Base-by-base conservation (phyloP, 2,797 vertebrate species). In the Champsocephalus esox region DNA sequence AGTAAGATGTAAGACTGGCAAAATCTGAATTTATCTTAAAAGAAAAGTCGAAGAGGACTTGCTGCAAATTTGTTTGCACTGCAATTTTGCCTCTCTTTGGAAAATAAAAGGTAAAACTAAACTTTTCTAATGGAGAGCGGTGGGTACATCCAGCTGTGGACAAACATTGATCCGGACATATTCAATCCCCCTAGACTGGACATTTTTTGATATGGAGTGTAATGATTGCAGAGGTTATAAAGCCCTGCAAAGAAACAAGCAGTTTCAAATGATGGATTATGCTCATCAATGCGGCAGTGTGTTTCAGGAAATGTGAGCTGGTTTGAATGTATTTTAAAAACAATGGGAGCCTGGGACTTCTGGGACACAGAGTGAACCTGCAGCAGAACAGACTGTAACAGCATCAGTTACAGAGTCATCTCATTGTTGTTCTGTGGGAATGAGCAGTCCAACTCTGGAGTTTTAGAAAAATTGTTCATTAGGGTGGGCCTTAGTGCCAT, bases 271-370 rank as follows among this genome's bases (percentile, higher is more conserved):
- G 48, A 65, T 56, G 69, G 48, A 71, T 56, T 48, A 57, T 4
- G 41, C 52, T 68, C 44, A 60, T 80, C 45, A 68, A 32, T 43
- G 70, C 43, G 6, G 66, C 54, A 43, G 48, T 8, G 43, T n/a
- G 57, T 66, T 73, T 73, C 21, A 62, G 34, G 14, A 62, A 49
- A 62, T 38, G 51, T 32, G 66, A 43, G 34, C 17, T 46, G 32
- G 58, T 54, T 77, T 66, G 59, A 62, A 60, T 45, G 28, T 21
- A 49, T 57, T n/a, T 10, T 21, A 3, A 58, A 69, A 58, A 70
- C 50, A 74, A 70, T 51, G 49, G 19, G n/a, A 46, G 77, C 46
- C 17, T 57, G 14, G 60, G 63, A 73, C 56, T 71, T 72, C 5
- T 74, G 66, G 63, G 61, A 73, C 12, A 5, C 0, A n/a, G 54